These are phyloP conservation scores for Benthosema pterotum DNA, from an alignment of 2,797 vertebrate genomes.

Conservation along the genomic window DNA sequence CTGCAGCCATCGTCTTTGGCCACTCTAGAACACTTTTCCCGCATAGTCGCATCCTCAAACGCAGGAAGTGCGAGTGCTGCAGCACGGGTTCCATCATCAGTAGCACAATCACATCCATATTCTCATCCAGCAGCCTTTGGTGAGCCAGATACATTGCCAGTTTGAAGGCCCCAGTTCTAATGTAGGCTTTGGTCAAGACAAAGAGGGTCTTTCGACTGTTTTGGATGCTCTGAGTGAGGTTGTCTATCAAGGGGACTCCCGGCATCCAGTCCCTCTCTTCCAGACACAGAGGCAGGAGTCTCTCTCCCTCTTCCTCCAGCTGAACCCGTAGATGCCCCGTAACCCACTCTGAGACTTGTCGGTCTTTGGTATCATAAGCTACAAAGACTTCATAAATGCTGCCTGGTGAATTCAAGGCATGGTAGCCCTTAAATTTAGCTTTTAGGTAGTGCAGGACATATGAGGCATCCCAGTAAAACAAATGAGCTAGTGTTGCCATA, in stretches of 20 bases:
- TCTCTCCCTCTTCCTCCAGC: constrained; percentile 79
- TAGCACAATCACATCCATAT: constrained; percentile 85
- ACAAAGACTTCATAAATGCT: constrained; percentile 77
- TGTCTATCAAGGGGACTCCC: too few relatives aligned
- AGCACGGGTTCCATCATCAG: constrained; percentile 86
- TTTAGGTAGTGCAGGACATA: constrained; percentile 74
- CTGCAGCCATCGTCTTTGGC: constrained; percentile 82
- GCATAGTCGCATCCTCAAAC: constrained; percentile 82
- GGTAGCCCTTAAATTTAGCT: constrained; percentile 77
- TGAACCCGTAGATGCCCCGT: constrained; percentile 76
- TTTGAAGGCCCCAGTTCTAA: constrained; percentile 81
- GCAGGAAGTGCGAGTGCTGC: constrained; percentile 85
- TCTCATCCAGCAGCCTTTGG: constrained; percentile 87
- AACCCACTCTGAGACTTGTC: constrained; percentile 81
- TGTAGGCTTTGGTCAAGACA: constrained; percentile 75
- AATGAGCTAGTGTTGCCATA: constrained; percentile 67
- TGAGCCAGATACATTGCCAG: constrained; percentile 83
- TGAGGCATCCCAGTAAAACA: constrained; percentile 84
- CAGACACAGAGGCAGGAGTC: too few relatives aligned
- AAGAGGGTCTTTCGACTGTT: too few relatives aligned
- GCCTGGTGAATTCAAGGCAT: constrained; percentile 47
- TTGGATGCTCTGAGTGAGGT: too few relatives aligned
- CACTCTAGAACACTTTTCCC: constrained; percentile 87
- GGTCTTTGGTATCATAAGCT: constrained; percentile 81
- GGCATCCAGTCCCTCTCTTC: too few relatives aligned